Evolutionary conservation across 2,888 invertebrate genomes (phyloP), one percentile per base, ranked within the genome.

Genomic region (Amblyjoppa fuscipennis): DNA sequence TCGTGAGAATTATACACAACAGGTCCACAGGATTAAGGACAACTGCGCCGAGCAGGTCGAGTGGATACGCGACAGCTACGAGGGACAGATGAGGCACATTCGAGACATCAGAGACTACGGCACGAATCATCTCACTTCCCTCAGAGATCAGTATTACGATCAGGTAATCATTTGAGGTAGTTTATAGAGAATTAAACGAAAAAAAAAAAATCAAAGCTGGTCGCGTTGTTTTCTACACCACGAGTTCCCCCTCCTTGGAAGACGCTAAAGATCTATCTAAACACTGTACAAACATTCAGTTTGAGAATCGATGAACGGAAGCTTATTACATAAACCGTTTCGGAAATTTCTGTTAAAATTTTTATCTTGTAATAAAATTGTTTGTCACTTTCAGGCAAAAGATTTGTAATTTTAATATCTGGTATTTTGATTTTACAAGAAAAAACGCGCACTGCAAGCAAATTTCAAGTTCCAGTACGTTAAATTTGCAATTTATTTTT

Each of bases 41-140:
- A 99, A 99, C 93, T 99, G 99, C 93, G 96, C 97, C 38, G 98
- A 98, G 93, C 99, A 99, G 95, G 97, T 98, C 95, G 99, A 99
- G 91, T 98, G 98, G 96, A 98, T 99, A 89, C 97, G 98, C 92
- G 97, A 96, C 92, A 98, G 98, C 93, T 99, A 99, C 94, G 97
- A 97, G 90, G 96, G 96, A 53, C 99, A 99, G 94, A 96, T 98
- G 70, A 97, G 97, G 91, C 97, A 98, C 93, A 95, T 98, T 76
- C 96, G 97, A 90, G 98, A 98, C 92, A 97, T 99, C 90, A 95
- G 98, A 87, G 98, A 99, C 92, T 98, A 98, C 93, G 98, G 99
- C 83, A 97, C 98, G 75, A 97, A 96, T 92, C 98, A 98, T 93
- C 95, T 99, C 88, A 97, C 98, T 81, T 96, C 97, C 2, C 95